Base-by-base conservation (phyloP, 2,797 vertebrate genomes). In the Sebastes kiyomatsui region DNA sequence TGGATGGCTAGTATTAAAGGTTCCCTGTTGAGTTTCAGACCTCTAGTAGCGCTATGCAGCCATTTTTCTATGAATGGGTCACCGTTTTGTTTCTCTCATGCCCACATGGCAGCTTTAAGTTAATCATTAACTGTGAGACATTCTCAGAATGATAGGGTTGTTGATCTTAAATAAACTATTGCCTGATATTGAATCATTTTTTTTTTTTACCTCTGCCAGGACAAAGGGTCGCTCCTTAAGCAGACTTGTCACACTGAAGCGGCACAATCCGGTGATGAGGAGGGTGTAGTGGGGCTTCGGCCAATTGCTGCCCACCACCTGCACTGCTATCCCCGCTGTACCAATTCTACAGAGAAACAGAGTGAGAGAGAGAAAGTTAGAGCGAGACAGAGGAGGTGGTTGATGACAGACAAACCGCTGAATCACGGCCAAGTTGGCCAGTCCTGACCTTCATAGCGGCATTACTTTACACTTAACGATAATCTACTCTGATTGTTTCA, bases 221-320 rank as follows among this genome's bases (percentile, higher is more conserved):
- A 97, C 96, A 80, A 98, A 99, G 0, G 98, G 98, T 20, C 95
- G 96, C 88, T 99, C 97, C 78, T 96, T 97, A 59, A 98, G 89
- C 80, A 99, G 79, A 89, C 95, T 93, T 5, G 94, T 81, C 56
- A 98, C 96, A 42, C 96, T 97, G 80, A 99, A 99, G 2, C 98
- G 96, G 89, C 99, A 99, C 14, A 99, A 85, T 38, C 99, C 99
- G 0, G 98, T 99, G 72, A 99, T 96, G 87, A 99, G 96, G 89
- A 99, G 79, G 0, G 97, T 99, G 71, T 98, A 99, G 92, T 99
- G 98, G 0, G 98, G 98, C 87, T 98, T 99, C 0, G 98, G 99
- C 98, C 99, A 99, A 91, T 99, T 99, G 88, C 98, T 99, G 25
- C 98, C 99, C 67, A 99, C 98, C 18, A 99, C 97, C 88, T 99